phyloP scores from a whole-genome alignment of 92 coral and sea anemone genomes.

The Porites evermanni region DNA sequence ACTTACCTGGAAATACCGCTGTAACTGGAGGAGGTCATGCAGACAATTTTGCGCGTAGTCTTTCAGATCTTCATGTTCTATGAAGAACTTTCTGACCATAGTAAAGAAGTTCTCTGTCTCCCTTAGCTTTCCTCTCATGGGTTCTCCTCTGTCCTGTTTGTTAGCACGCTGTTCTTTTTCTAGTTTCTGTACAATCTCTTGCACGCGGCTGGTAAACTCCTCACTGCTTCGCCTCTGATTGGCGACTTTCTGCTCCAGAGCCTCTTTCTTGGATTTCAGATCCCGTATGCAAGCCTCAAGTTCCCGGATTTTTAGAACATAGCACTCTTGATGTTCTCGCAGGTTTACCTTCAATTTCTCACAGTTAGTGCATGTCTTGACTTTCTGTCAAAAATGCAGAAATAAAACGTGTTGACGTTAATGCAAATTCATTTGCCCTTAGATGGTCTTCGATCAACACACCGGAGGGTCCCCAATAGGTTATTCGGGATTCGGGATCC shows the following conservation, averaged over 20 bases:
- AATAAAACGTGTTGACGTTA: neutral
- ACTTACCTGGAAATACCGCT: slow-evolving; percentile 20
- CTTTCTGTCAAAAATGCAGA: neutral
- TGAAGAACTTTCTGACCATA: slow-evolving; percentile 40
- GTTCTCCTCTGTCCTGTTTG: slow-evolving; percentile 34
- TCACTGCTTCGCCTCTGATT: slow-evolving; percentile 36
- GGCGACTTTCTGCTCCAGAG: slow-evolving; percentile 6
- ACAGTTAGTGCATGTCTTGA: slow-evolving; percentile 14
- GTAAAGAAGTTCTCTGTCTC: slow-evolving; percentile 35
- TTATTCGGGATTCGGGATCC: no score
- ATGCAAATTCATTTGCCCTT: no score
- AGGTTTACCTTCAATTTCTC: slow-evolving; percentile 10
- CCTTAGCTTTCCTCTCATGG: slow-evolving; percentile 13
- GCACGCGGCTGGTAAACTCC: slow-evolving; percentile 37
- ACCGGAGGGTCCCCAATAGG: no score
- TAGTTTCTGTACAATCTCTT: slow-evolving; percentile 41
- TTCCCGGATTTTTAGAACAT: slow-evolving; percentile 21
- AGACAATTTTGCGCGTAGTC: slow-evolving; percentile 34
- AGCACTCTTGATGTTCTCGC: slow-evolving; percentile 4
- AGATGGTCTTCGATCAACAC: no score
- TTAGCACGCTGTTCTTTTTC: slow-evolving; percentile 33
- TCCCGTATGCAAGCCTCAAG: slow-evolving; percentile 42
- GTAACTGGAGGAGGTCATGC: slow-evolving; percentile 25
- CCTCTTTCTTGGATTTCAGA: slow-evolving; percentile 25
- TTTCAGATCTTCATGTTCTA: slow-evolving; percentile 25